These are phyloP conservation scores for Acromyrmex echinatior DNA, from an alignment of 1,140 invertebrate genomes.

Conservation along the genomic window DNA sequence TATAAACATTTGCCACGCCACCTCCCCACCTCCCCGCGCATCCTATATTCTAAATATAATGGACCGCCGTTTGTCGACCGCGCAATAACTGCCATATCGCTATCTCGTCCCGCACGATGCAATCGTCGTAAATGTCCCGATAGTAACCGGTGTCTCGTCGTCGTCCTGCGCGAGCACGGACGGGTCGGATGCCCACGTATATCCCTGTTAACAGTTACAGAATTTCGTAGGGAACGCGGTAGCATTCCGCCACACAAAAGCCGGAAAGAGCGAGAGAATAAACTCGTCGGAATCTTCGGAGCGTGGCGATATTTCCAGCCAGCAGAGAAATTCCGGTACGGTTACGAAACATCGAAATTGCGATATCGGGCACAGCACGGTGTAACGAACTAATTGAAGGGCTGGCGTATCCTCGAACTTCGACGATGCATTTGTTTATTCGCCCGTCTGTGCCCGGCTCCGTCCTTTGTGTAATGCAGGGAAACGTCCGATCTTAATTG, in stretches of 20 bases:
- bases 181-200: neutral
- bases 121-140: slow-evolving; percentile 38
- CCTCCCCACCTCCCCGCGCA: neutral
- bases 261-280: slow-evolving; percentile 44
- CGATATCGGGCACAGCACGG: slow-evolving; percentile 30
- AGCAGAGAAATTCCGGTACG: slow-evolving; percentile 9
- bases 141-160: neutral
- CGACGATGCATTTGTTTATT: slow-evolving; percentile 56
- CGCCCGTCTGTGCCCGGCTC: neutral
- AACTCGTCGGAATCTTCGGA: slow-evolving; percentile 53
- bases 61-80: neutral
- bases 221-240: slow-evolving; percentile 31
- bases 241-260: slow-evolving; percentile 40
- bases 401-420: slow-evolving; percentile 26
- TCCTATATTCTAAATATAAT: slow-evolving; percentile 44
- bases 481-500: slow-evolving; percentile 50
- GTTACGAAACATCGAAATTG: slow-evolving; percentile 46
- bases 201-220: slow-evolving; percentile 49
- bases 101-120: slow-evolving; percentile 7
- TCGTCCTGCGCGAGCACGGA: neutral
- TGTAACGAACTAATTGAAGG: slow-evolving; percentile 50
- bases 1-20: slow-evolving; percentile 25
- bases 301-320: slow-evolving; percentile 42
- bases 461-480: slow-evolving; percentile 2
- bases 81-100: slow-evolving; percentile 28